Conservation (phyloP, 2,113 vertebrate genomes). For the Phalacrocorax brasilianus region DNA sequence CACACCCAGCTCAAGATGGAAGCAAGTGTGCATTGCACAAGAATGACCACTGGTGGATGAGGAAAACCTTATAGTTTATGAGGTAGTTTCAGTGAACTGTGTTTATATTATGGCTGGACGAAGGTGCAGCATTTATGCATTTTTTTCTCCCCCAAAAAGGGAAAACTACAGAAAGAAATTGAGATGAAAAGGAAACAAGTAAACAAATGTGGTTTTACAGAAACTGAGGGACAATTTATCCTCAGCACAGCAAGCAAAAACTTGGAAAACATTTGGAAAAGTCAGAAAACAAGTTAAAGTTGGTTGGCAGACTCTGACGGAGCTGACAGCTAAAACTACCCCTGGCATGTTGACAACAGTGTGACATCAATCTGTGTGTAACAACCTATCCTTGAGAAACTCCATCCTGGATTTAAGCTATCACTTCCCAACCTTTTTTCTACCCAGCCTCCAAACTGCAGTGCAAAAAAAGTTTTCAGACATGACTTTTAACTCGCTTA, state of each 20-base stretch:
- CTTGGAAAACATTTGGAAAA: constrained; percentile 65
- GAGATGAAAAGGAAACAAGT: constrained; percentile 21
- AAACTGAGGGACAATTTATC: constrained; percentile 56
- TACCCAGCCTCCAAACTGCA: constrained; percentile 1
- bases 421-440: constrained; percentile 43
- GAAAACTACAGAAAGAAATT: not conserved
- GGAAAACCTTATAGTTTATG: not conserved
- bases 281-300: constrained; percentile 69
- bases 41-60: not conserved
- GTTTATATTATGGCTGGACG: not conserved
- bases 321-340: constrained; percentile 62
- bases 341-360: constrained; percentile 52
- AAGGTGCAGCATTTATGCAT: not conserved
- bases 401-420: constrained; percentile 55
- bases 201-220: constrained; percentile 60
- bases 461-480: not conserved
- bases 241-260: constrained; percentile 30
- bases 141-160: not conserved
- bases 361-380: constrained; percentile 63
- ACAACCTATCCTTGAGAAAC: constrained; percentile 53
- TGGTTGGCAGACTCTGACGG: constrained; percentile 60
- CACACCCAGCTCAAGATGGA: not conserved
- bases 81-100: not conserved
- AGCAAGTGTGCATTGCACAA: not conserved
- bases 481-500: not conserved